Base-by-base conservation (phyloP, 2,888 invertebrate genomes). In the Embidobia sp. region DNA sequence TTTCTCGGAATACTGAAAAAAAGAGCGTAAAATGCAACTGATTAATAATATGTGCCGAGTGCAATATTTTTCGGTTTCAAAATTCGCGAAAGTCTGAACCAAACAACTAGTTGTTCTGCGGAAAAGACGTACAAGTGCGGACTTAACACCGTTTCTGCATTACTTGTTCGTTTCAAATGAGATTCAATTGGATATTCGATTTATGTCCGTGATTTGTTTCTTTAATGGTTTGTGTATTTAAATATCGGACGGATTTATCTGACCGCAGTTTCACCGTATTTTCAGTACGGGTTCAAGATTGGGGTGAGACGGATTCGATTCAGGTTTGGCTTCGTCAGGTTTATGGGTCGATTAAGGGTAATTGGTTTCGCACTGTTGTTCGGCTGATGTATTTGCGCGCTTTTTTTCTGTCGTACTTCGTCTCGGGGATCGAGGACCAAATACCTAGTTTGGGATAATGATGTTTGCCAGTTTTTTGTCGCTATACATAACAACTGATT, bases 81-180 rank as follows among this genome's bases (percentile, higher is more conserved):
- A 49, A 70, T 61, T 51, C 15, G 51, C 11, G 37, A 61, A 61
- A 57, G 35, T 59, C 44, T 49, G 15, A 51, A 5, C 10, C 13
- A 33, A 22, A 22, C 3, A 11, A 27, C 26, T 37, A 11, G 13
- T 35, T 37, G 49, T 42, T 22, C 37, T 37, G 29, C 13, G n/a
- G 8, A 48, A 40, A 73, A 73, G 57, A 64, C 73, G 26, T 73
- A 64, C 48, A 73, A 73, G 64, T 73, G 64, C 57, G 4, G 57
- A 57, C 73, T 57, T 66, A 66, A 29, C 64, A 73, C 37, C 18
- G 44, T 51, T 46, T 53, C 40, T n/a, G 26, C 55, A 57, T 48
- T 44, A 40, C 13, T 48, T 57, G 42, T 63, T 33, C 31, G 40
- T 51, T 59, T 59, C 51, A 48, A 64, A 57, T 33, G 42, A 33